phyloP scores from a whole-genome alignment of 1,140 invertebrate genomes.

The Hirudo medicinalis region DNA sequence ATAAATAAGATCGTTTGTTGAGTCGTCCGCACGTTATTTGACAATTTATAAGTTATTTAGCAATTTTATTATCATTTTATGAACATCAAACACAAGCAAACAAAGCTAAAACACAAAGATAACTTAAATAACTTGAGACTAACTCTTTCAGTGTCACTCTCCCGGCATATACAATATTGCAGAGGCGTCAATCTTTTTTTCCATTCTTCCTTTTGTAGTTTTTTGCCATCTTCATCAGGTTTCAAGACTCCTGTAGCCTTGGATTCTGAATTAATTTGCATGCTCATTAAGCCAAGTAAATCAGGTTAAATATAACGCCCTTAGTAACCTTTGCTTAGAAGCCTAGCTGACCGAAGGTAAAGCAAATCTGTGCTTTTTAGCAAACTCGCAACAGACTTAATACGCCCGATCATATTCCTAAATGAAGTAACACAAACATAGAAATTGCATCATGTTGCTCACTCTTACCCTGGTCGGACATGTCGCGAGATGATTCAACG shows the following conservation, averaged over 20 bases:
- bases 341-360: too few species aligned
- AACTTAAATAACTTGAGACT: slow-evolving; percentile 13
- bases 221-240: slow-evolving; percentile 20
- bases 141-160: slow-evolving; percentile 37
- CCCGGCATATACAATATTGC: slow-evolving; percentile 33
- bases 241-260: slow-evolving; percentile 3
- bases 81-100: not conserved
- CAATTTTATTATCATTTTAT: not conserved
- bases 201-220: slow-evolving; percentile 33
- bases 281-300: too few species aligned
- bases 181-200: slow-evolving; percentile 30
- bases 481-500: too few species aligned
- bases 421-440: too few species aligned
- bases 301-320: too few species aligned
- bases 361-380: too few species aligned
- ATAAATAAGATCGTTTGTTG: not conserved
- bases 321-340: too few species aligned
- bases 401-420: too few species aligned
- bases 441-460: too few species aligned
- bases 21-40: not conserved
- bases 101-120: slow-evolving; percentile 22
- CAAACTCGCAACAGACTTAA: too few species aligned
- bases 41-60: slow-evolving; percentile 3
- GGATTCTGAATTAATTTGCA: too few species aligned
- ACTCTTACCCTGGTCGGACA: too few species aligned